phyloP scores from a whole-genome alignment of 2,797 vertebrate species.

The Cottoperca gobio region DNA sequence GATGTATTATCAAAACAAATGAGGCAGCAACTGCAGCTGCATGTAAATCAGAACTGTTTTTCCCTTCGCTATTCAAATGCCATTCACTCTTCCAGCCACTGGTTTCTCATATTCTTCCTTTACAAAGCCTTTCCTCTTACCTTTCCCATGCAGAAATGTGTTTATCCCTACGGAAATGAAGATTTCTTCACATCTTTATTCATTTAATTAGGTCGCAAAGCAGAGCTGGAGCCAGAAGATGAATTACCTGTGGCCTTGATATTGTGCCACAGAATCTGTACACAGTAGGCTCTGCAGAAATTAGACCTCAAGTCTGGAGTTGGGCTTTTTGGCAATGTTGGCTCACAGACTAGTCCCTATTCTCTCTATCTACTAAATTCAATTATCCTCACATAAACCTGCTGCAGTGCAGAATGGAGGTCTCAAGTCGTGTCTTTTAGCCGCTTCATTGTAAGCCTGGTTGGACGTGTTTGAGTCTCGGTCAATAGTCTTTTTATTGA shows the following conservation, averaged over 20 bases:
- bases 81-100: constrained; percentile 61
- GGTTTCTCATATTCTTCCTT: constrained; percentile 67
- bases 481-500: constrained; percentile 23
- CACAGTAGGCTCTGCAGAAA: constrained; percentile 68
- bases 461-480: constrained; percentile 34
- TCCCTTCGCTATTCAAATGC: constrained; percentile 62
- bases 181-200: constrained; percentile 80
- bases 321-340: constrained; percentile 62
- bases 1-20: constrained; percentile 80
- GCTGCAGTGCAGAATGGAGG: constrained; percentile 49
- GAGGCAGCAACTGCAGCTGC: constrained; percentile 74
- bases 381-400: constrained; percentile 70
- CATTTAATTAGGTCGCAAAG: constrained; percentile 83
- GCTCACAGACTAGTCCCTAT: constrained; percentile 53
- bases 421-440: constrained; percentile 52
- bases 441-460: constrained; percentile 29
- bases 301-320: constrained; percentile 66
- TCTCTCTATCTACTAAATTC: constrained; percentile 67
- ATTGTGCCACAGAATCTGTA: constrained; percentile 67
- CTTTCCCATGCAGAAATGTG: constrained; percentile 68
- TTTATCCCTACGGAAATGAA: constrained; percentile 76
- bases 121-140: constrained; percentile 73
- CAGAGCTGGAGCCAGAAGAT: constrained; percentile 75
- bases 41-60: constrained; percentile 67
- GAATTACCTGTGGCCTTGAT: constrained; percentile 81